Evolutionary conservation across 2,888 invertebrate genomes (phyloP).

Genomic region (Chrysodeixis includens): DNA sequence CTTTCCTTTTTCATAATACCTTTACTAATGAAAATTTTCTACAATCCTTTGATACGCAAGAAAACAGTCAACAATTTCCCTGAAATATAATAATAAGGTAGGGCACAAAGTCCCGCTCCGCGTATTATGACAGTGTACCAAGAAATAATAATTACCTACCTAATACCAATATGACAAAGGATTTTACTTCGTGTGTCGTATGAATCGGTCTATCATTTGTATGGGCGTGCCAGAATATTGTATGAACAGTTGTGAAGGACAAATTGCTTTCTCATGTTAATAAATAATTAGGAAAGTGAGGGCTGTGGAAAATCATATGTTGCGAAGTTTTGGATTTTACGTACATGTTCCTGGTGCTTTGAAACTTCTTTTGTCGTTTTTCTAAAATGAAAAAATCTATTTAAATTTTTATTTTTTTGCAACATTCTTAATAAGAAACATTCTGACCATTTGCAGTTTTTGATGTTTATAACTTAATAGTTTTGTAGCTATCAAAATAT

Average conservation of each 20-base stretch:
- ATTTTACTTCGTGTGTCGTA: constrained; percentile 11
- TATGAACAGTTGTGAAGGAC: constrained; percentile 31
- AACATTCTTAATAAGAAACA: too few species aligned
- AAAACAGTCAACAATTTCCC: constrained; percentile 15
- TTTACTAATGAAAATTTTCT: background rate
- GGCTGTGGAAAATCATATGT: background rate
- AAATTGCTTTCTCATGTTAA: constrained; percentile 33
- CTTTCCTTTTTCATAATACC: background rate
- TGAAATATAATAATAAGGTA: constrained; percentile 14
- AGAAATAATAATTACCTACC: constrained; percentile 26
- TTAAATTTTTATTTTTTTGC: too few species aligned
- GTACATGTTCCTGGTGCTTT: too few species aligned
- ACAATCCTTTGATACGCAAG: constrained; percentile 9
- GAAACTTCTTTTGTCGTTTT: too few species aligned
- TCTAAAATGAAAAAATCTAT: too few species aligned
- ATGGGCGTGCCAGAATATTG: constrained; percentile 39
- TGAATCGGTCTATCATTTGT: constrained; percentile 29
- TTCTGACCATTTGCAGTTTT: too few species aligned
- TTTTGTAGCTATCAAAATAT: too few species aligned
- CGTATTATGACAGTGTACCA: constrained; percentile 29
- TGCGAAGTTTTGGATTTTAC: background rate
- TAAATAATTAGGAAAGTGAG: constrained; percentile 18
- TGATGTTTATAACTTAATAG: too few species aligned
- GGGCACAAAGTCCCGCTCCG: background rate
- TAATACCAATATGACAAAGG: constrained; percentile 24